A percentile compares a stretch with the other conserved stretches of the same genome.
Evolutionary conservation across 2,797 vertebrate species (phyloP).

Genomic region (Cyclopterus lumpus): DNA sequence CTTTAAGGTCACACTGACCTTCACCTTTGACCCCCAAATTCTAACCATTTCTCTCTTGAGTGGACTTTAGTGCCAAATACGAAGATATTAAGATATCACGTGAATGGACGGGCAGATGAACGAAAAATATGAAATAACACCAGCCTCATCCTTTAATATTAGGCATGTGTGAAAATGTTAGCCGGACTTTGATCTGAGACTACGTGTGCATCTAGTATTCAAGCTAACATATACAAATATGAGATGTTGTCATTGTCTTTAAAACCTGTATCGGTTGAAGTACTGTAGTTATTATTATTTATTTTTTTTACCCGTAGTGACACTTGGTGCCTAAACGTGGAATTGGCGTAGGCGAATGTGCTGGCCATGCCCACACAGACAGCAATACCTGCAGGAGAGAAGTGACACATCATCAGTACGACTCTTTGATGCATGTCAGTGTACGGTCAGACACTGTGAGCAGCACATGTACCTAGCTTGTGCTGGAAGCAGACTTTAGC

Average conservation of each 20-base stretch:
- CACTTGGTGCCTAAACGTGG: constrained; percentile 93
- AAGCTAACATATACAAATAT: background rate
- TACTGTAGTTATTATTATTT: background rate
- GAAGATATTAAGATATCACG: too few relatives aligned
- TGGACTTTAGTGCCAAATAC: too few relatives aligned
- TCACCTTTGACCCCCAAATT: too few relatives aligned
- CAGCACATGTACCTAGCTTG: constrained; percentile 87
- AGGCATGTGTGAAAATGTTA: background rate
- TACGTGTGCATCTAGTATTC: background rate
- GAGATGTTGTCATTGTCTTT: background rate
- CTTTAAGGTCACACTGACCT: too few relatives aligned
- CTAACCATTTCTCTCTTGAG: too few relatives aligned
- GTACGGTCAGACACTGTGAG: background rate
- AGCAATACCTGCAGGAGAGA: constrained; percentile 89
- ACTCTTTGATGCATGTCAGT: too few relatives aligned
- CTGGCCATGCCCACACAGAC: constrained; percentile 97
- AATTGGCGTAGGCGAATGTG: constrained; percentile 97
- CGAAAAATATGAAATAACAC: background rate
- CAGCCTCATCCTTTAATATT: background rate
- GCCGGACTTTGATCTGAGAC: background rate
- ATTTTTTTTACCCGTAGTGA: constrained; percentile 89
- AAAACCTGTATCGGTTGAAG: background rate
- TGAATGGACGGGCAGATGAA: too few relatives aligned
- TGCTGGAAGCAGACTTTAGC: constrained; percentile 98
- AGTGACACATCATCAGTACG: constrained; percentile 8